A percentile compares a stretch with the other conserved stretches of the same genome.
phyloP scores from a whole-genome alignment of 1,140 invertebrate species.

The Ceratosolen fusciceps region DNA sequence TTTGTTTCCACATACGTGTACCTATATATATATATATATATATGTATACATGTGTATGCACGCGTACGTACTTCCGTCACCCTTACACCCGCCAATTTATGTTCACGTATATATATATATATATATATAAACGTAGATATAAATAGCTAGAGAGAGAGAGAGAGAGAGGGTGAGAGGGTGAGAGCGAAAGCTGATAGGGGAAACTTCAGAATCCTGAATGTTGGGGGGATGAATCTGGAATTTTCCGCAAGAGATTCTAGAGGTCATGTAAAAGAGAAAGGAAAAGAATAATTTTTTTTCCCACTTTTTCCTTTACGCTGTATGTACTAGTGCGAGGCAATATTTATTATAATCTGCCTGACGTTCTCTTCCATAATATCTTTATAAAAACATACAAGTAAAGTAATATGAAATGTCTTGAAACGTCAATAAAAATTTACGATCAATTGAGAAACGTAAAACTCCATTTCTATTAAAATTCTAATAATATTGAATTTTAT shows the following conservation, averaged over 20 bases:
- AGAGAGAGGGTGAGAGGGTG: neutral
- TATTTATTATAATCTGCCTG: too few species aligned
- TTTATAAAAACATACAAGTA: too few species aligned
- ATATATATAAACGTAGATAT: neutral
- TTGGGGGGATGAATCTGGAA: neutral
- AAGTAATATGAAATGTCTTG: too few species aligned
- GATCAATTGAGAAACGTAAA: too few species aligned
- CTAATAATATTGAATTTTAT: too few species aligned
- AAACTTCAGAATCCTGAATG: neutral
- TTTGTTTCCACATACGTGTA: neutral
- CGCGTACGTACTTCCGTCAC: neutral
- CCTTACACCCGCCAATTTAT: too few species aligned
- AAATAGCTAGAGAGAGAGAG: neutral
- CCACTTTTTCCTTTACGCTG: too few species aligned
- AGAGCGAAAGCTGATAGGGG: neutral
- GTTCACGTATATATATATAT: neutral
- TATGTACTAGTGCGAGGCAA: too few species aligned
- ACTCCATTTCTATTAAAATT: too few species aligned
- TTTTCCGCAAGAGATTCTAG: slow-evolving; percentile 18
- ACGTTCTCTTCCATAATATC: too few species aligned
- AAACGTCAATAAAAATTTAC: too few species aligned
- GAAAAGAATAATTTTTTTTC: neutral
- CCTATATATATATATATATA: neutral
- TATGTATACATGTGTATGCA: slow-evolving; percentile 1
- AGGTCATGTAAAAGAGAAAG: neutral